Base-by-base conservation (phyloP, 2,888 invertebrate genomes). In the Fragum whitleyi region DNA sequence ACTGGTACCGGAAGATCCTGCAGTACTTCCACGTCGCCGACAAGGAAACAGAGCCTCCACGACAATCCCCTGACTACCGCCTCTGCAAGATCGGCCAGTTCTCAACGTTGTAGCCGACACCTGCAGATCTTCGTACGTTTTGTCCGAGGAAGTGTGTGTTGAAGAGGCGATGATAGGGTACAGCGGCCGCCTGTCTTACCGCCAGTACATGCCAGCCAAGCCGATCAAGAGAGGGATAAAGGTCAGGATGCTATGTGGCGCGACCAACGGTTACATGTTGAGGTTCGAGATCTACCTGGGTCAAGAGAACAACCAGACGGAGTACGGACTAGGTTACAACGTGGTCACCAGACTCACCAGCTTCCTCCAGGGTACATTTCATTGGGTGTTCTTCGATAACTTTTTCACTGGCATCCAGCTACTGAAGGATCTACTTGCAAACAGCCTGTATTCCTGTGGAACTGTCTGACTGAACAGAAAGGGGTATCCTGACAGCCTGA, bases 311-410 rank as follows among this genome's bases (percentile, higher is more conserved):
- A 23, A 53, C 3, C 14, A 0, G 3, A 53, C n/a, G 53, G 53
- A 67, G 39, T 9, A 67, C 9, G 36, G 23, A n/a, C 67, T 67
- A 1, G 65, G 36, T 5, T 39, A 67, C 39, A 32, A 67, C 21
- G 67, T 67, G 9, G 19, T 67, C 0, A 36, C 21, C 1, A 0
- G 67, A 9, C 67, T 36, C 1, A 36, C 67, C 14, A 36, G 21
- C 14, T 36, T 21, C 21, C n/a, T 67, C 2, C 19, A 16, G 16
- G 19, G 36, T 23, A 36, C 67, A n/a, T 67, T 32, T 19, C 29
- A 39, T 19, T 36, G 9, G n/a, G n/a, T 67, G 19, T 67, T 67
- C 21, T 67, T 67, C 23, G 67, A 67, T 5, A 53, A 53, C n/a
- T 53, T 53, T 23, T 53, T 53, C n/a, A 53, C 53, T 3, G 53